Conservation (phyloP, 2,888 invertebrate genomes). For the Sarcophaga subvicina region DNA sequence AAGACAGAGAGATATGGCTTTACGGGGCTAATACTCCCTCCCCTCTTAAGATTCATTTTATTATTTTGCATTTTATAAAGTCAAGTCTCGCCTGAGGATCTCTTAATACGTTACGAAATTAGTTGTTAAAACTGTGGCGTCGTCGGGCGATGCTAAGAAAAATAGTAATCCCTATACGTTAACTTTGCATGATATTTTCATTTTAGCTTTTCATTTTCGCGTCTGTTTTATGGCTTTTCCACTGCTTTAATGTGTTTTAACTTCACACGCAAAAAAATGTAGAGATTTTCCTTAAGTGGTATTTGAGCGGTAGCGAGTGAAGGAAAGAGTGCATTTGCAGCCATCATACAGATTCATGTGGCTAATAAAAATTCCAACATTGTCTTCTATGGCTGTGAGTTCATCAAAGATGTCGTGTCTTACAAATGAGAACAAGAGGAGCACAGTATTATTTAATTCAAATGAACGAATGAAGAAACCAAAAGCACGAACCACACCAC, state of each 20-base stretch:
- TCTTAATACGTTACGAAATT: slow-evolving; percentile 21
- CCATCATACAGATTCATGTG: slow-evolving; percentile 65
- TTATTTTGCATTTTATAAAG: slow-evolving; percentile 19
- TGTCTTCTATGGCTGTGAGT: slow-evolving; percentile 75
- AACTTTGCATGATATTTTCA: slow-evolving; percentile 9
- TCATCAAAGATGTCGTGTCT: slow-evolving; percentile 73
- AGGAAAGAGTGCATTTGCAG: slow-evolving; percentile 31
- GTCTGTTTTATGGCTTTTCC: not conserved
- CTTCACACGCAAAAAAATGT: slow-evolving; percentile 2
- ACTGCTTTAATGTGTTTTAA: not conserved
- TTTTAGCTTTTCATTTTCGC: not conserved
- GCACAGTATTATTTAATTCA: slow-evolving; percentile 13
- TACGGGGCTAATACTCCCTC: not conserved
- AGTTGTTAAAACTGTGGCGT: not conserved
- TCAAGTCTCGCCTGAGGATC: slow-evolving; percentile 47
- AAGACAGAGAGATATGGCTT: no score
- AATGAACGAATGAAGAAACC: slow-evolving; percentile 6
- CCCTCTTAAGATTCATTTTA: not conserved
- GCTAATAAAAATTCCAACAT: slow-evolving; percentile 80
- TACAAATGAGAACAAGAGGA: slow-evolving; percentile 50
- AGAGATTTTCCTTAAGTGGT: slow-evolving; percentile 54
- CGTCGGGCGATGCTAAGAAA: not conserved
- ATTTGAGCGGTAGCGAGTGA: slow-evolving; percentile 27
- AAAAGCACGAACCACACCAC: not conserved
- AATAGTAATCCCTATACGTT: slow-evolving; percentile 26